Evolutionary conservation across 2,113 vertebrate genomes (phyloP).

Genomic region (Ictidomys tridecemlineatus): DNA sequence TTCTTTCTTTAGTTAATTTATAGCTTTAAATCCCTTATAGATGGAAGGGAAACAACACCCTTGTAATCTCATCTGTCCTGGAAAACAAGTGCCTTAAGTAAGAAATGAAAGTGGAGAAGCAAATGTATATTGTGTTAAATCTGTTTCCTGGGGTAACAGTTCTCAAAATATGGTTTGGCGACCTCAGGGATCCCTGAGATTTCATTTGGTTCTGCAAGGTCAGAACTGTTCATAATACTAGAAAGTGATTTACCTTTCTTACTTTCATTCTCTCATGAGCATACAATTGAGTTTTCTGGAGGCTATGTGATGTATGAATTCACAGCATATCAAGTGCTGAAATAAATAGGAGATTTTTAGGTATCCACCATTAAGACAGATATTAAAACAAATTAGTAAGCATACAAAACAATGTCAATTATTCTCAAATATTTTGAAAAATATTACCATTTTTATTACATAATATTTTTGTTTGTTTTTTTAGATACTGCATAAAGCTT

Average conservation of each 20-base stretch:
- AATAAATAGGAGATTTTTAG: not conserved
- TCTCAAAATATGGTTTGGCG: slow-evolving; percentile 23
- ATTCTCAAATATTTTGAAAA: not conserved
- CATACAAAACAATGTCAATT: not conserved
- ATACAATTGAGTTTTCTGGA: not conserved
- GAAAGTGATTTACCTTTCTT: not conserved
- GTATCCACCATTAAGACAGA: not conserved
- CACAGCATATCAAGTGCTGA: not conserved
- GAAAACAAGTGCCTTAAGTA: not conserved
- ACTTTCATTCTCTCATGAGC: not conserved
- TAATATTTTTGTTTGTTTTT: too few relatives aligned
- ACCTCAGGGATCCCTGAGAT: not conserved
- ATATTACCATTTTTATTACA: not conserved
- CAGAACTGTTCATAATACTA: not conserved
- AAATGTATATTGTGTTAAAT: not conserved
- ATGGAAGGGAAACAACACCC: not conserved
- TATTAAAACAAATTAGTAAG: not conserved
- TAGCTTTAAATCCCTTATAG: not conserved
- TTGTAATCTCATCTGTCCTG: not conserved
- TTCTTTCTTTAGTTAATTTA: not conserved
- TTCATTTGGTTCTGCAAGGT: not conserved
- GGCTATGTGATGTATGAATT: not conserved
- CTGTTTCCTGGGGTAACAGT: not conserved
- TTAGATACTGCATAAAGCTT: too few relatives aligned
- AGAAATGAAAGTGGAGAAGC: not conserved